Percentiles rank a stretch among this genome's conserved stretches.
Conservation (phyloP, 2,797 vertebrate species). For the Sebastolobus altivelis region DNA sequence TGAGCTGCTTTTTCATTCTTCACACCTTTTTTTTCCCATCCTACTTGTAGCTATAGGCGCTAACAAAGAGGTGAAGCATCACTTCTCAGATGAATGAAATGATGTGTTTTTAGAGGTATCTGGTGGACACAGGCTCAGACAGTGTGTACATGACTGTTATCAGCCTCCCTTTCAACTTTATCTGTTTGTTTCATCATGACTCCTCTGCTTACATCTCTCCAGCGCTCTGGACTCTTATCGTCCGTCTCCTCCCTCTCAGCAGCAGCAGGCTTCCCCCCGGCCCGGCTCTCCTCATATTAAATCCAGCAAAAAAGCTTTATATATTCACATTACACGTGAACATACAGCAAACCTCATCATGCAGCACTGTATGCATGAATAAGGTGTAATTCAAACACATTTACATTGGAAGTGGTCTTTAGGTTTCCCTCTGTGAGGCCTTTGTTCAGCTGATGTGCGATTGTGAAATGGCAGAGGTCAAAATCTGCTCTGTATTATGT, state of each 20-base stretch:
- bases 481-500: constrained; percentile 7
- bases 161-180: constrained; percentile 11
- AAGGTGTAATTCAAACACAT: neutral
- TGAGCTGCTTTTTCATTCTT: neutral
- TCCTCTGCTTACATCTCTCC: constrained; percentile 6
- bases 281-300: neutral
- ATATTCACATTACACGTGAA: neutral
- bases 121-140: neutral
- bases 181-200: neutral
- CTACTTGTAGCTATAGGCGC: neutral
- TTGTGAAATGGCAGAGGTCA: neutral
- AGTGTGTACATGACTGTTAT: neutral
- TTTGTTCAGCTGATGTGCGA: neutral
- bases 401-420: neutral
- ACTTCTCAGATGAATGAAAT: neutral
- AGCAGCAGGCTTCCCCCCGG: neutral
- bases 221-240: neutral
- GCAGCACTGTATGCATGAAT: neutral
- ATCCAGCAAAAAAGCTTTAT: neutral
- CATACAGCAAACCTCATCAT: neutral
- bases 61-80: neutral
- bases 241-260: neutral
- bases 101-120: neutral
- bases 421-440: neutral
- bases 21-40: neutral